Evolutionary conservation across 1,140 invertebrate species (phyloP), one percentile per base, ranked within the genome.

Genomic region (Eumeta japonica): DNA sequence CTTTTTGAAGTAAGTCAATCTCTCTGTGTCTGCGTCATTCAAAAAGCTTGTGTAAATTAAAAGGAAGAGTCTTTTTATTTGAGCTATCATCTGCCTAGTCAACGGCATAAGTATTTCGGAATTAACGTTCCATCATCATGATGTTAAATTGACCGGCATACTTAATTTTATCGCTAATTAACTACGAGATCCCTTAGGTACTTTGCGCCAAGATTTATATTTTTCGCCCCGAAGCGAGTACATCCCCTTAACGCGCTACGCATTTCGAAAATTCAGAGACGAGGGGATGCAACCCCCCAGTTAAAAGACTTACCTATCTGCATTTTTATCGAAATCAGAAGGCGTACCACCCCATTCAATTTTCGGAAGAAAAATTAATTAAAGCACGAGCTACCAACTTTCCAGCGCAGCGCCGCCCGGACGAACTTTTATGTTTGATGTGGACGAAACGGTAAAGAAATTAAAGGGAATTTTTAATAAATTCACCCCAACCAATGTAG

Each of bases 281-380:
- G 46, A 45, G 46, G 52, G 50, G 42, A 46, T 33, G 17, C 10
- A 20, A 52, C 58, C 58, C 51, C 53, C 62, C 62, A 58, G 62
- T 65, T 65, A 66, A 57, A 55, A 60, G 65, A 67, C 58, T 65
- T 56, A 67, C 62, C 64, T 63, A 72, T 68, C 67, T 65, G 61
- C 58, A 68, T 72, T 68, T 71, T 68, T 72, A 66, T 68, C 68
- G 68, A 72, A 72, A 62, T 68, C 55, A 18, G 58, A 62, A 65
- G 62, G 51, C 53, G 60, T 52, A 58, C 48, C 55, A 55, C 58
- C 67, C 62, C 54, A 68, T 66, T 68, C 52, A 66, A 66, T 62
- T 65, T 68, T 60, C 59, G 51, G 48, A 46, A 53, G 46, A 45
- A 50, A 64, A 66, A 72, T 72, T 72, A 66, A 72, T 68, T 67